Conservation (phyloP, 2,888 invertebrate species). For the Stictocephala bisonia region DNA sequence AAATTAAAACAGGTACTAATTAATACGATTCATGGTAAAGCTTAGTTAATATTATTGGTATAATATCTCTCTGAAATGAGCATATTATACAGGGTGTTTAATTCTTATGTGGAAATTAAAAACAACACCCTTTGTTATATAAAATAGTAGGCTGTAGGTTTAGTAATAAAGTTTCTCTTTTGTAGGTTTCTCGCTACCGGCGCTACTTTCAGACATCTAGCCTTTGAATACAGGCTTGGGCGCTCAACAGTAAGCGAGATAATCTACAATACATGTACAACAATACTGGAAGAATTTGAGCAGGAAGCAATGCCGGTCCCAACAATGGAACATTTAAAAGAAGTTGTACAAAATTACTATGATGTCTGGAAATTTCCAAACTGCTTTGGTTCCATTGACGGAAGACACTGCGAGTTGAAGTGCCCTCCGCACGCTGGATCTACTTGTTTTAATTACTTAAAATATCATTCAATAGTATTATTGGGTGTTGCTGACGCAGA, state of each 20-base stretch:
- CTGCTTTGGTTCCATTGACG: slow-evolving; percentile 43
- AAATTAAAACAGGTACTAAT: too few relatives aligned
- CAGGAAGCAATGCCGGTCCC: slow-evolving; percentile 21
- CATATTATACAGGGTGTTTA: too few relatives aligned
- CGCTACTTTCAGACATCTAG: slow-evolving; percentile 5
- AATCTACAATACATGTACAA: neutral
- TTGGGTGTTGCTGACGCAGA: slow-evolving; percentile 46
- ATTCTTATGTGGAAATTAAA: too few relatives aligned
- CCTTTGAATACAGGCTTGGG: slow-evolving; percentile 9
- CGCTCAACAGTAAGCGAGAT: neutral
- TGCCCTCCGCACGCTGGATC: slow-evolving; percentile 37
- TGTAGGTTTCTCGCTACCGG: slow-evolving; percentile 27
- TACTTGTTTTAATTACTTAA: slow-evolving; percentile 44
- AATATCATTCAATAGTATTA: slow-evolving; percentile 37
- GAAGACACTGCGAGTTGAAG: slow-evolving; percentile 42
- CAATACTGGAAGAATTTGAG: neutral
- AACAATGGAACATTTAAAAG: neutral
- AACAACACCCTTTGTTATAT: too few relatives aligned
- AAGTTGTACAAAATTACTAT: neutral
- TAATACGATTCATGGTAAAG: too few relatives aligned
- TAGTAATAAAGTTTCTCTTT: slow-evolving; percentile 3
- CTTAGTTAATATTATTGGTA: too few relatives aligned
- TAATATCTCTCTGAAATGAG: too few relatives aligned
- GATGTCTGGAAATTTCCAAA: slow-evolving; percentile 44
- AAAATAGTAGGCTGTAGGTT: too few relatives aligned